Evolutionary conservation across 2,888 invertebrate genomes (phyloP).

Genomic region (Tigriopus californicus): DNA sequence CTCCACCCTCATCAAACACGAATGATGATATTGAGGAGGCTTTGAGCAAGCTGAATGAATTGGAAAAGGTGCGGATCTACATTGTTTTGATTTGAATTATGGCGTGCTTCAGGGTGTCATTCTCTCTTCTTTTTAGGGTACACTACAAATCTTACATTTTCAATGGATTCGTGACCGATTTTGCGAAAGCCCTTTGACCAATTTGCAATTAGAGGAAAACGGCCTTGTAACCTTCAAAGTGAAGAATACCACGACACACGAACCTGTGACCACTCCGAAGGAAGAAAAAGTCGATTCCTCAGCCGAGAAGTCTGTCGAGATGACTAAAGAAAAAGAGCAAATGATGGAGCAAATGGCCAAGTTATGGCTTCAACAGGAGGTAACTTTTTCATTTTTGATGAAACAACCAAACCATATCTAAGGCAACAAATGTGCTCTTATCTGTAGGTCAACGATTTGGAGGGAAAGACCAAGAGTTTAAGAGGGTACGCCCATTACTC

Average conservation of each 20-base stretch:
- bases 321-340: conserved; percentile 29
- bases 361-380: conserved; percentile 65
- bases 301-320: not conserved
- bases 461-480: conserved; percentile 42
- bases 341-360: conserved; percentile 68
- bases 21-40: not conserved
- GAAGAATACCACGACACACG: not conserved
- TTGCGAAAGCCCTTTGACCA: not conserved
- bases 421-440: too few species aligned
- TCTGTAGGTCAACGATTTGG: conserved; percentile 50
- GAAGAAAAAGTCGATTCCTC: not conserved
- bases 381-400: too few species aligned
- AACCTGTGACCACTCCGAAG: not conserved
- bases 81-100: not conserved
- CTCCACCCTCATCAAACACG: too few species aligned
- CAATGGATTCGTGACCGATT: too few species aligned
- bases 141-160: too few species aligned
- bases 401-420: too few species aligned
- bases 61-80: not conserved
- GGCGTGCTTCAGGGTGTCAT: not conserved
- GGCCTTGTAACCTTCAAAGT: not conserved
- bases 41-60: not conserved
- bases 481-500: conserved; percentile 36
- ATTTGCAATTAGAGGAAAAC: not conserved
- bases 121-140: too few species aligned